Evolutionary conservation across 2,113 vertebrate species (phyloP), one percentile per base, ranked within the genome.

Genomic region (Passer montanus): DNA sequence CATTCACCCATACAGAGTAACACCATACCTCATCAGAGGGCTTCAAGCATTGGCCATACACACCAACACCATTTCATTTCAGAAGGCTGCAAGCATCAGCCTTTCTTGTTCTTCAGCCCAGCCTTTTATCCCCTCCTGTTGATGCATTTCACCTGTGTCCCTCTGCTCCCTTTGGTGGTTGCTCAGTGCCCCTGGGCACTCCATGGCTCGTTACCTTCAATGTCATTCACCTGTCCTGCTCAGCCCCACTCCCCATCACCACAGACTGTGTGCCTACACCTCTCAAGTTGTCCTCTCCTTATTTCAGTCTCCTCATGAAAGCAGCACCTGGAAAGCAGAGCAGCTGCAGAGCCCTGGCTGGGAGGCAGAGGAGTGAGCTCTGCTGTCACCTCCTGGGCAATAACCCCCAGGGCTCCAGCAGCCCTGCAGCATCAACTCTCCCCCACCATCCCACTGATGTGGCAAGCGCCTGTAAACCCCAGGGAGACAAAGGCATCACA

Each of bases 301-400:
- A n/a, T 55, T 62, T 89, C 84, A 68, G 47, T 41, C 59, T 70
- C 70, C 88, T 66, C 47, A 22, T 23, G 94, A 89, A 93, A 95
- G 52, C 13, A 33, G 50, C 31, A 24, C 68, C 81, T 90, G 58
- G 52, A 79, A 90, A 83, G 93, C 64, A 49, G 73, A 87, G 80
- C 4, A 31, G 64, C 62, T 14, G 33, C 52, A 73, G 89, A 93
- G 84, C 49, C 64, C 27, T 66, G 58, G 60, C 73, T 84, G 50
- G 55, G 80, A 94, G 70, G 69, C 28, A 17, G 31, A 79, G 67
- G 11, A 86, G 35, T 30, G 35, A 84, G 53, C 84, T 81, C 9
- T 3, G 28, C 47, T 27, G 74, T 78, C 84, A 24, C 39, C 75
- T 95, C 94, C 60, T 2, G 7, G 67, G 88, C 78, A 93, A 37